Base-by-base conservation (phyloP, 2,113 vertebrate genomes). In the Notarius lentiginosus region DNA sequence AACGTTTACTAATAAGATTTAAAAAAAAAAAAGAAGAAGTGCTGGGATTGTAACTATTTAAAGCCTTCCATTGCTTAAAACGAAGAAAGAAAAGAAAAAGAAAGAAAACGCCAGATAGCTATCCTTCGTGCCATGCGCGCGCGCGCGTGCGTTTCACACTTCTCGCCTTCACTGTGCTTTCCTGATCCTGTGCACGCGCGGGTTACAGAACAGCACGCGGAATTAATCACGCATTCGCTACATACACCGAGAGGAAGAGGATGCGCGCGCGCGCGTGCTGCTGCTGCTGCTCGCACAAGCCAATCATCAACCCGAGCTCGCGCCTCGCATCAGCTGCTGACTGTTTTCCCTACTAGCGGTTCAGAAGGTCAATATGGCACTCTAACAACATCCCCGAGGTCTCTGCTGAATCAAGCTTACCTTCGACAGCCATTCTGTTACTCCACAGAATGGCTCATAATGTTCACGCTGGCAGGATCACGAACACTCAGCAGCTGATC, bases 391-490 rank as follows among this genome's bases (percentile, higher is more conserved):
- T 2, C 18, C 27, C 9, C 70, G 34, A n/a, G 20, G 75, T 77
- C 14, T 82, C 12, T 63, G 22, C 47, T 14, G 41, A 41, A 41
- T 11, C 41, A 75, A 41, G 1, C 94, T 95, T 94, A 96, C 95
- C 95, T 94, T 95, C 90, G 77, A 95, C 94, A 85, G 95, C 94
- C 95, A 95, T 96, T 18, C 83, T 88, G 91, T 88, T 92, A 92
- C 87, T 95, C 90, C 92, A 84, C 87, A 77, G 87, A 91, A 87
- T n/a, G 60, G 86, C 51, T 86, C 95, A 95, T 95, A 87, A 87
- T 93, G 90, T 56, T 76, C 65, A 17, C n/a, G 53, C 66, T 79
- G 53, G 80, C 49, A 27, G 89, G 61, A 87, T 90, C 88, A 83
- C 60, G 80, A 49, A 11, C 49, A 18, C 70, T 61, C 70, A 41